phyloP scores from a whole-genome alignment of 2,888 invertebrate genomes.

The Physocephala rufipes region DNA sequence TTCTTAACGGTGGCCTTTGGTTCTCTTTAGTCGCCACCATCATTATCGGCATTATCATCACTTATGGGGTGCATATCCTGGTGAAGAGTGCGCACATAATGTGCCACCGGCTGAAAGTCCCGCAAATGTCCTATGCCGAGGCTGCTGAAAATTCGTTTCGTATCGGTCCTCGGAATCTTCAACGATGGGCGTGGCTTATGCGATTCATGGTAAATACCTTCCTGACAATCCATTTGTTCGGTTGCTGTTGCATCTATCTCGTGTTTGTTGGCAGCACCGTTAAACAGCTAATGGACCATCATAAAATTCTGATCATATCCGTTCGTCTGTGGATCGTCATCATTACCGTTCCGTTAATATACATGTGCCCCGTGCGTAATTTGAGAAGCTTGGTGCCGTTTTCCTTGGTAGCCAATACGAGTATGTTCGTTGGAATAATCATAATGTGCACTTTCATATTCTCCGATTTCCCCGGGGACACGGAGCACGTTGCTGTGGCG shows the following conservation, averaged over 20 bases:
- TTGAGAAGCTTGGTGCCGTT: conserved; percentile 86
- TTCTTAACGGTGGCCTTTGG: conserved; percentile 84
- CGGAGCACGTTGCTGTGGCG: conserved; percentile 67
- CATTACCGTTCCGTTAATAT: conserved; percentile 74
- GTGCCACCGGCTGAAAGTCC: conserved; percentile 76
- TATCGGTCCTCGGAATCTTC: conserved; percentile 74
- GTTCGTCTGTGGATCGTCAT: conserved; percentile 65
- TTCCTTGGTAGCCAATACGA: conserved; percentile 86
- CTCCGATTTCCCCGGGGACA: conserved; percentile 68
- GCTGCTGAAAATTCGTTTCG: conserved; percentile 86
- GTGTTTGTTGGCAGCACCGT: conserved; percentile 89
- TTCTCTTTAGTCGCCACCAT: conserved; percentile 85
- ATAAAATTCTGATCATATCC: conserved; percentile 65
- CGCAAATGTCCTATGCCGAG: conserved; percentile 83
- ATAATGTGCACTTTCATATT: conserved; percentile 87
- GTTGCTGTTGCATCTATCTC: conserved; percentile 93
- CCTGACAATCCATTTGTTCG: conserved; percentile 86
- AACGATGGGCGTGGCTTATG: conserved; percentile 73
- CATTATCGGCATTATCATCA: conserved; percentile 83
- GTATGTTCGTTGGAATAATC: conserved; percentile 82
- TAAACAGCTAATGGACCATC: conserved; percentile 74
- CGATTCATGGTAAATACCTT: conserved; percentile 76
- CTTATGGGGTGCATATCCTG: conserved; percentile 91
- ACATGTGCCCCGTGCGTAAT: conserved; percentile 76
- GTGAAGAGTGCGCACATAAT: conserved; percentile 81